Conservation (phyloP, 1,140 invertebrate species). For the Paralvinella palmiformis region DNA sequence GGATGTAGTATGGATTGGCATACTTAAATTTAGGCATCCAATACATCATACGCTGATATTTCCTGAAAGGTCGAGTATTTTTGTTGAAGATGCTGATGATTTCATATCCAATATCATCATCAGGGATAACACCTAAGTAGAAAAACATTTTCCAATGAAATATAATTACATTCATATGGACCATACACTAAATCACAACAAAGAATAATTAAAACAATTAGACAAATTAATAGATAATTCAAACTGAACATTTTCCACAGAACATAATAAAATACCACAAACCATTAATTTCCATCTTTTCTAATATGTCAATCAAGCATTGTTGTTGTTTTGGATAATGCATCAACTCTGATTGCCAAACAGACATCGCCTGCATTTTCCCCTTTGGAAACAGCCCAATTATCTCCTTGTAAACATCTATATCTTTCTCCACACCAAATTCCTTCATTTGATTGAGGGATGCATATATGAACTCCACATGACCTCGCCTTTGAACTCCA, state of each 20-base stretch:
- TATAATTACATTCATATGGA: background rate
- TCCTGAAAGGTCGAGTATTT: conserved; percentile 69
- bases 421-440: conserved; percentile 76
- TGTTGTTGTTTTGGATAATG: conserved; percentile 93
- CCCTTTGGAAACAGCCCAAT: conserved; percentile 89
- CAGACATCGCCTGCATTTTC: conserved; percentile 72
- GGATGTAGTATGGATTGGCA: conserved; percentile 17
- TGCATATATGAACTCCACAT: conserved; percentile 89
- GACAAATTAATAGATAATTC: no score
- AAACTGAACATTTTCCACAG: no score
- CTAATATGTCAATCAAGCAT: conserved; percentile 76
- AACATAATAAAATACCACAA: conserved; percentile 27
- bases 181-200: background rate
- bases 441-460: conserved; percentile 82
- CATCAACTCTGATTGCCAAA: conserved; percentile 63
- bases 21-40: conserved; percentile 91
- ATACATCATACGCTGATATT: conserved; percentile 88
- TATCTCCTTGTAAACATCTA: conserved; percentile 85
- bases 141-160: background rate
- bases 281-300: conserved; percentile 87
- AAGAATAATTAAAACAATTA: conserved; percentile 7
- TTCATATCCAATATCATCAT: conserved; percentile 76
- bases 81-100: conserved; percentile 78
- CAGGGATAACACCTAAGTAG: conserved; percentile 74
- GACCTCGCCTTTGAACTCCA: conserved; percentile 56